Conservation (phyloP, 2,797 vertebrate genomes). For the Catharus ustulatus region DNA sequence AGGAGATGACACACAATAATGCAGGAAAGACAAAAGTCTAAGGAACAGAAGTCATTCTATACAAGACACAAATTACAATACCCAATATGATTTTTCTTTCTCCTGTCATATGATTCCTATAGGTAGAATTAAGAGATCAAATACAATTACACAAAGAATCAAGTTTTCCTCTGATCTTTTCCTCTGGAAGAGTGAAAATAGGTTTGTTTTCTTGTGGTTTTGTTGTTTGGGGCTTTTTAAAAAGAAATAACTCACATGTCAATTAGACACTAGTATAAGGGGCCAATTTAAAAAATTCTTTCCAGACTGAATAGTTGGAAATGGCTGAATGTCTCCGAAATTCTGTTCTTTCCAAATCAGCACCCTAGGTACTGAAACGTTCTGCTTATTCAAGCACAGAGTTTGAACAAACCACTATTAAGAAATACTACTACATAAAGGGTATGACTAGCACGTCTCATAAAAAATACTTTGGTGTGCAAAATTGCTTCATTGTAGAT, state of each 20-base stretch:
- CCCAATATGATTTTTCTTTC: background rate
- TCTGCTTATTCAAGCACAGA: background rate
- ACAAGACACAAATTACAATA: background rate
- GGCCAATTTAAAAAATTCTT: background rate
- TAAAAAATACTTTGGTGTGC: background rate
- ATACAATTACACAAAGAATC: background rate
- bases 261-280: background rate
- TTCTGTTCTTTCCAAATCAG: background rate
- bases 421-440: background rate
- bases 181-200: background rate
- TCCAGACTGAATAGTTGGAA: background rate
- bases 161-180: background rate
- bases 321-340: background rate
- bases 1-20: background rate
- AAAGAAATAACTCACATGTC: background rate
- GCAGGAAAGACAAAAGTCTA: background rate
- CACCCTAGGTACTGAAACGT: background rate
- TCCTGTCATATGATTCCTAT: background rate
- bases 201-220: background rate
- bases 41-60: background rate
- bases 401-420: background rate
- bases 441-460: background rate
- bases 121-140: background rate
- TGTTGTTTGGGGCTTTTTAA: rapidly evolving
- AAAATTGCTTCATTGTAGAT: background rate